phyloP scores from a whole-genome alignment of 2,888 invertebrate species.

The Isoperla grammatica region DNA sequence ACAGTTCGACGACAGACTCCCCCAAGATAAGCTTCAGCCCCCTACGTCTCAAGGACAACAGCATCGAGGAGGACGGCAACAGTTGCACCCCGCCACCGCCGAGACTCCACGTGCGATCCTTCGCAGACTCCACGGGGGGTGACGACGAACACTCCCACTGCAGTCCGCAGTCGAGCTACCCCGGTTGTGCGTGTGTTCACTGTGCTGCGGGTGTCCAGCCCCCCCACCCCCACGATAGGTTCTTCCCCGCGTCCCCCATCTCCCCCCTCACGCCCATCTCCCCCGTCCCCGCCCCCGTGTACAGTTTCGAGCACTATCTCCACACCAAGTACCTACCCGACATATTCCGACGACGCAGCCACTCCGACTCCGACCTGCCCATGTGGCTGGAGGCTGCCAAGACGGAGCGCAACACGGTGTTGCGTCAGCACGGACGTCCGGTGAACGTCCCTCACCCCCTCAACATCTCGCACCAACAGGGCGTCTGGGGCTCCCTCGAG shows the following conservation, averaged over 20 bases:
- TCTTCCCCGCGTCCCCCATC: conserved; percentile 52
- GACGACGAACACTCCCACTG: conserved; percentile 28
- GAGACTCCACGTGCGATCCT: conserved; percentile 38
- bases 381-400: conserved; percentile 48
- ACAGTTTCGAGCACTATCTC: conserved; percentile 58
- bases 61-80: conserved; percentile 40
- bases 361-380: conserved; percentile 61
- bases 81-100: conserved; percentile 30
- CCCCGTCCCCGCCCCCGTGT: conserved; percentile 50
- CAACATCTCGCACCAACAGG: conserved; percentile 38
- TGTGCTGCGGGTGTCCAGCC: conserved; percentile 36
- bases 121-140: conserved; percentile 37
- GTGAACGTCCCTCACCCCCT: conserved; percentile 33
- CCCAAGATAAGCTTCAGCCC: conserved; percentile 53
- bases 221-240: conserved; percentile 44
- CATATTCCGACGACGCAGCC: conserved; percentile 55
- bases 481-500: conserved; percentile 48
- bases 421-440: conserved; percentile 35
- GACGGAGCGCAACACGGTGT: conserved; percentile 40
- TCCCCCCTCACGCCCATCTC: conserved; percentile 49
- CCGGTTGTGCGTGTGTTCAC: conserved; percentile 40
- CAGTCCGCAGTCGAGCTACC: conserved; percentile 36
- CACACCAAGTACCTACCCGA: conserved; percentile 60
- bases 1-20: conserved; percentile 50
- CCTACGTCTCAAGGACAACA: conserved; percentile 48